Percentiles rank a stretch among this genome's conserved stretches.
phyloP scores from a whole-genome alignment of 2,113 vertebrate species.

The Notiomystis cincta region DNA sequence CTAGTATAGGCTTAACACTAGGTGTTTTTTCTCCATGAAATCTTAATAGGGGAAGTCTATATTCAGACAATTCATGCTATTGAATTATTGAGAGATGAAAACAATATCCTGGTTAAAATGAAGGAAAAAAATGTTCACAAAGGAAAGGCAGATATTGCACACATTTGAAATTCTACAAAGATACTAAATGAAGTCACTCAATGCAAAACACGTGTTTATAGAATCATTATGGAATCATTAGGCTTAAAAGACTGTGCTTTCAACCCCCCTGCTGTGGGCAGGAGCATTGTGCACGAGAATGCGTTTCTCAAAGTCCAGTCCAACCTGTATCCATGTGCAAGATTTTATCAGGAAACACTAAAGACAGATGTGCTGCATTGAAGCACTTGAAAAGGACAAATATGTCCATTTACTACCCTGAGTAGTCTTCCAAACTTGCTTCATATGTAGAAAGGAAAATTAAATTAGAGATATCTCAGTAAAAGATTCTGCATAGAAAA shows the following conservation, averaged over 20 bases:
- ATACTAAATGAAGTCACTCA: background rate
- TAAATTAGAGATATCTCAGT: background rate
- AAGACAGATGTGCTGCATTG: background rate
- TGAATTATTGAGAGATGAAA: background rate
- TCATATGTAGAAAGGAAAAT: background rate
- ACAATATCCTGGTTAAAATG: background rate
- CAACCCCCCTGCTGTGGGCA: background rate
- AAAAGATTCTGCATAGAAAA: background rate
- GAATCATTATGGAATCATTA: no score
- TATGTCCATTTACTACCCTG: background rate
- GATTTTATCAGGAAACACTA: background rate
- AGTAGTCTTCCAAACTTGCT: background rate
- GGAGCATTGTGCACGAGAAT: background rate
- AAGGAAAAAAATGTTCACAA: background rate
- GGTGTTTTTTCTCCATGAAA: accelerated
- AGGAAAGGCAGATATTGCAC: background rate
- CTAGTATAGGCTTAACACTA: background rate
- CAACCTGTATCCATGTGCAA: background rate
- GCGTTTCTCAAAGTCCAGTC: background rate
- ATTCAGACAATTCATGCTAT: background rate
- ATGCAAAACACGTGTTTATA: background rate
- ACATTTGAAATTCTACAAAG: background rate
- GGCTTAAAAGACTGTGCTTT: background rate
- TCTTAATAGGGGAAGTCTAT: background rate
- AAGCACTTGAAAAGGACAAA: background rate